Conservation (phyloP, 2,888 invertebrate genomes). For the Phaedon cochleariae region DNA sequence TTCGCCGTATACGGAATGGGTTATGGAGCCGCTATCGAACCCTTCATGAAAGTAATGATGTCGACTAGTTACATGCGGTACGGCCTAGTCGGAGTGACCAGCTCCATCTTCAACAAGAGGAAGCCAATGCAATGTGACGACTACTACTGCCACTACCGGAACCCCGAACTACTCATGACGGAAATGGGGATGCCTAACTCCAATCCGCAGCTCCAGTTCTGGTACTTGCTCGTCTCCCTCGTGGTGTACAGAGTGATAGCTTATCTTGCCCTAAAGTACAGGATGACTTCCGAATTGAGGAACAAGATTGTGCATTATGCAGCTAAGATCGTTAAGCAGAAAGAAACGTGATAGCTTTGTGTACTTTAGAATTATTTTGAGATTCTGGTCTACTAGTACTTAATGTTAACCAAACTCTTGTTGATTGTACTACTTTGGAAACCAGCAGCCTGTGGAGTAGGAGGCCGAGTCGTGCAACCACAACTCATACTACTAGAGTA, state of each 20-base stretch:
- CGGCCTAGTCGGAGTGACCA: conserved; percentile 68
- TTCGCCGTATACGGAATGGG: conserved; percentile 72
- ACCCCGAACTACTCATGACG: conserved; percentile 63
- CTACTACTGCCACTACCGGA: conserved; percentile 66
- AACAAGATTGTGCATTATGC: conserved; percentile 66
- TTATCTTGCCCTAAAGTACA: conserved; percentile 68
- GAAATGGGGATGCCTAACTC: conserved; percentile 69
- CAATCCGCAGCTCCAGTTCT: conserved; percentile 65
- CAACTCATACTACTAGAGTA: no score
- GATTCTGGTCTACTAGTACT: no score
- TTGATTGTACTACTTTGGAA: no score
- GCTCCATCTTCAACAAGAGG: conserved; percentile 70
- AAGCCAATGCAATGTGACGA: conserved; percentile 69
- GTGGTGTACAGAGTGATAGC: conserved; percentile 65
- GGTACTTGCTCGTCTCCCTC: conserved; percentile 67
- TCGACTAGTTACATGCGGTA: conserved; percentile 72
- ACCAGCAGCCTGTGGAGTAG: no score
- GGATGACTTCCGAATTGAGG: conserved; percentile 67
- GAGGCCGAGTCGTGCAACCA: no score
- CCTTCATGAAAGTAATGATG: conserved; percentile 67
- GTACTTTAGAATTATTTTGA: not conserved
- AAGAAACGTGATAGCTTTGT: conserved; percentile 50
- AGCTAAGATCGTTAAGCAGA: conserved; percentile 66
- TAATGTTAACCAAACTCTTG: no score
- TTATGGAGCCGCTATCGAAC: conserved; percentile 66